Evolutionary conservation across 2,113 vertebrate genomes (phyloP).

Genomic region (Fregetta grallaria): DNA sequence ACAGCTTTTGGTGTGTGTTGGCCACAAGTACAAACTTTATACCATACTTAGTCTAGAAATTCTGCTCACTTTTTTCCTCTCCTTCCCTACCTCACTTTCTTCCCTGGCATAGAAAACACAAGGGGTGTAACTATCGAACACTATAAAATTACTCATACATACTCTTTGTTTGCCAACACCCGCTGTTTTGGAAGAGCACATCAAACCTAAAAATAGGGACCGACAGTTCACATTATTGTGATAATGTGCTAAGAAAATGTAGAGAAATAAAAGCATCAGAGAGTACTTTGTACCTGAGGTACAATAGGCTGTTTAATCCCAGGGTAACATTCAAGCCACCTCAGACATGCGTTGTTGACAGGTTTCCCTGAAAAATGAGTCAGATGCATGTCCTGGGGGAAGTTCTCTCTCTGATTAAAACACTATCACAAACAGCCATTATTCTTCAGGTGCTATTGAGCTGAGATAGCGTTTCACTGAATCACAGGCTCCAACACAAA

Average conservation of each 20-base stretch:
- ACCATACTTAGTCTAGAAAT: not conserved
- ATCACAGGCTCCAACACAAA: not conserved
- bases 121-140: not conserved
- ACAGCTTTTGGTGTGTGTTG: not conserved
- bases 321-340: not conserved
- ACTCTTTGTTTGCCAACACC: not conserved
- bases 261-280: not conserved
- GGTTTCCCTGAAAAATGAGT: not conserved
- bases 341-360: rapidly evolving
- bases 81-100: not conserved
- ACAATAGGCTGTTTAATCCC: not conserved
- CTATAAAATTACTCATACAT: not conserved
- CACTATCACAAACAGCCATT: not conserved
- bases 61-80: not conserved
- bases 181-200: not conserved
- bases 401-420: not conserved
- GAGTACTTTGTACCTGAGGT: not conserved
- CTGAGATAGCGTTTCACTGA: not conserved
- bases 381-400: not conserved
- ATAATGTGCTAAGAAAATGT: not conserved
- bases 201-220: not conserved
- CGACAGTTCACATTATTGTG: not conserved
- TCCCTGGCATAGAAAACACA: not conserved
- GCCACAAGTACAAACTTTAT: not conserved
- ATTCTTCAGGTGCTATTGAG: not conserved